Evolutionary conservation across 2,797 vertebrate species (phyloP).

Genomic region (Triplophysa yarkandensis): DNA sequence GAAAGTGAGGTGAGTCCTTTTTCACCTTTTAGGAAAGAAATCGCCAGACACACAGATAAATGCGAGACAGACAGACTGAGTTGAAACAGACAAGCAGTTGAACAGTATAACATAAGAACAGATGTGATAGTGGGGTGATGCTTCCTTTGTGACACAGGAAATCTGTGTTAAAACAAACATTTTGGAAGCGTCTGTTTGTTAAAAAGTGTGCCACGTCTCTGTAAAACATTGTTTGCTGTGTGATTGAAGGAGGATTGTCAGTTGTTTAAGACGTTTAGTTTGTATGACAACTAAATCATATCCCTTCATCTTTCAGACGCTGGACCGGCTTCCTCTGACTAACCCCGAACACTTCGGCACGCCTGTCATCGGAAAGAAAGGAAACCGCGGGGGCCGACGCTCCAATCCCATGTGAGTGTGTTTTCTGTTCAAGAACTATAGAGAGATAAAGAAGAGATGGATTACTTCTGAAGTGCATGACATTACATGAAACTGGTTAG

Average conservation of each 20-base stretch:
- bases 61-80: not conserved
- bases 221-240: not conserved
- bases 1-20: conserved; percentile 75
- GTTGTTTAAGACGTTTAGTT: not conserved
- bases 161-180: not conserved
- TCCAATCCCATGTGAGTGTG: conserved; percentile 73
- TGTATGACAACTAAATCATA: not conserved
- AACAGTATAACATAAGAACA: not conserved
- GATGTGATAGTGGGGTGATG: not conserved
- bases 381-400: conserved; percentile 75
- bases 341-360: conserved; percentile 84
- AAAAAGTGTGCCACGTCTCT: not conserved
- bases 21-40: not conserved
- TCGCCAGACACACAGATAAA: not conserved
- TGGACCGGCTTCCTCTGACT: conserved; percentile 82
- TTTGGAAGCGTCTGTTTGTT: not conserved
- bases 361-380: conserved; percentile 83
- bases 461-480: too few species aligned
- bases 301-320: conserved; percentile 67
- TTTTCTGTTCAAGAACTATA: not conserved
- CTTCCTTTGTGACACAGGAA: not conserved
- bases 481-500: not conserved
- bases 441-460: not conserved
- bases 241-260: not conserved
- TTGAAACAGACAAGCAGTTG: too few species aligned